Conservation (phyloP, 2,888 invertebrate genomes). For the Eurytoma californica region DNA sequence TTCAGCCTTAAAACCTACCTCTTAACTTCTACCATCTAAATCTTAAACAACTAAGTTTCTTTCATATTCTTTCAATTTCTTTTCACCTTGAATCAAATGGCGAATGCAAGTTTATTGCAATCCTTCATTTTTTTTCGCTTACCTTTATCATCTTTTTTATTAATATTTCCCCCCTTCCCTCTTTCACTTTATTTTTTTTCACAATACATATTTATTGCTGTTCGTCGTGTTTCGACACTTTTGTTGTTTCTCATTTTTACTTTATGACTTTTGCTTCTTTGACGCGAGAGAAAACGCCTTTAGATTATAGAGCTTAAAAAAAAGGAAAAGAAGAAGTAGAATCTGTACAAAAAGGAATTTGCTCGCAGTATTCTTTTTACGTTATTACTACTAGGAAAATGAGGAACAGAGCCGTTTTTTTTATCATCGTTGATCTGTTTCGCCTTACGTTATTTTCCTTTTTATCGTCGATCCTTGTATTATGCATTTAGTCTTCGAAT, state of each 20-base stretch:
- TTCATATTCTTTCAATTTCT: conserved; percentile 35
- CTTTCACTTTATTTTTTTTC: conserved; percentile 46
- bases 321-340: conserved; percentile 24
- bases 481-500: conserved; percentile 7
- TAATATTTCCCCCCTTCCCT: conserved; percentile 39
- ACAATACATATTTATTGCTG: conserved; percentile 50
- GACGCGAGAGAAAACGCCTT: conserved; percentile 23
- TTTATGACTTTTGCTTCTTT: conserved; percentile 13
- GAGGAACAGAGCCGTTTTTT: conserved; percentile 54
- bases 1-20: conserved; percentile 75
- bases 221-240: conserved; percentile 25
- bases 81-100: conserved; percentile 47
- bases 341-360: conserved; percentile 53
- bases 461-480: conserved; percentile 35
- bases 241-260: conserved; percentile 16
- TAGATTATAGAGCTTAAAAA: conserved; percentile 33
- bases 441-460: conserved; percentile 17
- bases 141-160: conserved; percentile 4
- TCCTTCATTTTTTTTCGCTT: conserved; percentile 27
- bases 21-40: conserved; percentile 63
- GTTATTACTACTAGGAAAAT: conserved; percentile 50
- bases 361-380: conserved; percentile 29
- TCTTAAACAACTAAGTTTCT: conserved; percentile 51
- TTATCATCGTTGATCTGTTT: conserved; percentile 37
- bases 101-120: conserved; percentile 41